Evolutionary conservation across 2,888 invertebrate species (phyloP), one percentile per base, ranked within the genome.

Genomic region (Epinotia nisella): DNA sequence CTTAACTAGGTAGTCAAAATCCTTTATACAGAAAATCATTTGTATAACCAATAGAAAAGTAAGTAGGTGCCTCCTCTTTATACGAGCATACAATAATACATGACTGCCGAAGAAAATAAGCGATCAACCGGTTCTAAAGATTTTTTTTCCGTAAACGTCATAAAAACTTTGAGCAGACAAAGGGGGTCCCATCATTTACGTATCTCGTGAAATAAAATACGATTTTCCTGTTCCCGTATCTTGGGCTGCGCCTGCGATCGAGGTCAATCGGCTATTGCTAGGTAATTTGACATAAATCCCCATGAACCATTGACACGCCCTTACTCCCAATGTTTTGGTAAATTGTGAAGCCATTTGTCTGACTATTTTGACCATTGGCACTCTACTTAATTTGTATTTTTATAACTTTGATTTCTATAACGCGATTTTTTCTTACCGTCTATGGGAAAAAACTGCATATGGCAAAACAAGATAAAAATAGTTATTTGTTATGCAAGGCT

Each of bases 221-320:
- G 24, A 9, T 10, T 61, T 55, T 55, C 19, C 53, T 35, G 55
- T 70, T 74, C 69, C 51, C 59, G 13, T 78, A 21, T 77, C 79
- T 83, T 82, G 78, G 56, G 53, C 77, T 80, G 41, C 53, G 66
- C 51, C 74, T 69, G 64, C 75, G 81, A 90, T 87, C 81, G 83
- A 86, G 88, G 90, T 88, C 90, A 89, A 89, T 86, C 79, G 87
- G 85, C 84, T 82, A 85, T 67, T 51, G 86, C 85, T 85, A 87
- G 87, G 89, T 90, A 90, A 89, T 90, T 89, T 89, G 89, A 90
- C 89, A 91, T 91, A 90, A 91, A 91, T 73, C 85, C 79, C 78
- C 78, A 83, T 83, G 82, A 82, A 81, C 87, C 80, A 88, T 90
- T 81, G 90, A 83, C 88, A 87, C 89, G 84, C 89, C 87, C 79